Base-by-base conservation (phyloP, 2,888 invertebrate genomes). In the Colletes collaris region DNA sequence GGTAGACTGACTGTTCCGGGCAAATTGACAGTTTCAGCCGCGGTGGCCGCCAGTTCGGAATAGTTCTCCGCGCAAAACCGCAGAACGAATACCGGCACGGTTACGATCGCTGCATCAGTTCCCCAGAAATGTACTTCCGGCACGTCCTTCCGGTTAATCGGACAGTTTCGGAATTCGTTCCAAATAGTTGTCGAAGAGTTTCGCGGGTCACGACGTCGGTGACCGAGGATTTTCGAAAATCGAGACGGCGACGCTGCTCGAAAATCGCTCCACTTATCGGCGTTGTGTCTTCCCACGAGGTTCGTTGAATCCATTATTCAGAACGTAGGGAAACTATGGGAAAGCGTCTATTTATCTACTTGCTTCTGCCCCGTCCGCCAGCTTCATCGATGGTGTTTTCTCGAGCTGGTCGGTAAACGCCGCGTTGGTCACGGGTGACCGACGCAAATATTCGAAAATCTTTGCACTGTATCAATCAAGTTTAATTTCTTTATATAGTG, bases 91-190 rank as follows among this genome's bases (percentile, higher is more conserved):
- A 73, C 82, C 80, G 73, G 60, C 56, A 66, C 74, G 52, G 82
- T 72, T 79, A 74, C 84, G 86, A 86, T 86, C 83, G 86, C 55
- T 81, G 86, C 84, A 81, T 80, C 81, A 71, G 68, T 78, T 74
- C 76, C 72, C 79, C 58, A 87, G 87, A 87, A 87, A 87, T 87
- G 87, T 84, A 87, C 84, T 87, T 87, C 87, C 85, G 84, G 85
- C 84, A 84, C 87, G 85, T 85, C 78, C 81, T 82, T 87, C 87
- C 87, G 87, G 87, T 87, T 87, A 87, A 87, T 87, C 85, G 78
- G 87, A 87, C 87, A 85, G 87, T 84, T 87, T 79, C 84, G 79
- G 81, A 84, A 87, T 85, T 79, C 87, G 81, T 80, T 81, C 79
- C 75, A 81, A 83, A 86, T 86, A 86, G 87, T 86, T 86, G 80